phyloP scores from a whole-genome alignment of 2,888 invertebrate species.

The Druceiella hillmani region DNA sequence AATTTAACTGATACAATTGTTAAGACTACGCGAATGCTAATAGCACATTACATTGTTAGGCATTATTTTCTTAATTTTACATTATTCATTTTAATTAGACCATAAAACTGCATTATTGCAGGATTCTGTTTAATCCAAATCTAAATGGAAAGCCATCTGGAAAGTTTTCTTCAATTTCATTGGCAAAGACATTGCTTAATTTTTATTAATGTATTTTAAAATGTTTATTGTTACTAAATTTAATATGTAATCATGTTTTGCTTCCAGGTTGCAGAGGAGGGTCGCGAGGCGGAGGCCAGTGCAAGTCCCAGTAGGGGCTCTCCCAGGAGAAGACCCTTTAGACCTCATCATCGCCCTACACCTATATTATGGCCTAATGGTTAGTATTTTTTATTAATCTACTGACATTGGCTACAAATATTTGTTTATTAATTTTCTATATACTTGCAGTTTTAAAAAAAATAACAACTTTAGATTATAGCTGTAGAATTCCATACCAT shows the following conservation, averaged over 20 bases:
- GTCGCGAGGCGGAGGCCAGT: conserved; percentile 76
- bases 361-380: conserved; percentile 55
- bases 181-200: conserved; percentile 2
- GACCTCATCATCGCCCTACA: conserved; percentile 45
- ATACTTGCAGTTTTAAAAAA: no score
- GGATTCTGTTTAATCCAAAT: not conserved
- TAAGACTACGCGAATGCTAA: not conserved
- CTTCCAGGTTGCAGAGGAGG: conserved; percentile 56
- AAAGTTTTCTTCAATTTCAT: not conserved
- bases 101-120: conserved; percentile 25
- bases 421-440: no score
- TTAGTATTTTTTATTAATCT: not conserved
- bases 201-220: no score
- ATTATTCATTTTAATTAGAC: conserved; percentile 26
- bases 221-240: no score
- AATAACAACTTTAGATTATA: no score
- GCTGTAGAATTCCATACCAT: no score
- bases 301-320: conserved; percentile 30
- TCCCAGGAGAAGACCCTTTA: conserved; percentile 31
- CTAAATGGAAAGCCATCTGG: no score
- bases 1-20: no score
- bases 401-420: no score
- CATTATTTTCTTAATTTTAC: no score
- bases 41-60: no score
- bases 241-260: conserved; percentile 4